These are phyloP conservation scores for Antheraea yamamai DNA, from an alignment of 2,888 invertebrate species.

Conservation along the genomic window DNA sequence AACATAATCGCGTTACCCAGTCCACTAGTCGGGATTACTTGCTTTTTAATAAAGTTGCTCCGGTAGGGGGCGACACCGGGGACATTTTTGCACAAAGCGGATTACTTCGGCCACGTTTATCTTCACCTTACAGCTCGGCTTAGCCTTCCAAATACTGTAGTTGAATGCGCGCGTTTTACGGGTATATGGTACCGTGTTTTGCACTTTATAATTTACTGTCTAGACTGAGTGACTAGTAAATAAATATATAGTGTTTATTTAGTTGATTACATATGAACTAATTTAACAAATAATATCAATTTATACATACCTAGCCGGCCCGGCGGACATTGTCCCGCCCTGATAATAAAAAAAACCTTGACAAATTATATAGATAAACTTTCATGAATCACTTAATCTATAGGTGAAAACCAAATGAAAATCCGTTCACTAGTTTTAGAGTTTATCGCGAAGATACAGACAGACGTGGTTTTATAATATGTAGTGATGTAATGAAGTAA, in stretches of 20 bases:
- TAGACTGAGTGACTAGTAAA: constrained; percentile 15
- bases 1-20: constrained; percentile 79
- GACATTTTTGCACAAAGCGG: constrained; percentile 82
- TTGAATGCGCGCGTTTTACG: constrained; percentile 66
- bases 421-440: no score
- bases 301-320: no score
- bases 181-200: constrained; percentile 20
- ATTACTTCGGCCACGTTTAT: constrained; percentile 79
- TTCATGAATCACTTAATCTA: no score
- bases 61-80: constrained; percentile 70
- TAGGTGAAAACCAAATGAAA: no score
- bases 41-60: constrained; percentile 79
- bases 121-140: constrained; percentile 79
- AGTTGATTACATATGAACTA: no score
- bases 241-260: background rate
- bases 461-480: no score
- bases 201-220: constrained; percentile 22
- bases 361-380: no score
- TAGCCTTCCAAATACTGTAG: constrained; percentile 74
- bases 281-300: no score
- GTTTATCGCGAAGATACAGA: no score
- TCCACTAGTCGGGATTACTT: constrained; percentile 79
- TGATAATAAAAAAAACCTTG: no score
- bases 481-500: no score
- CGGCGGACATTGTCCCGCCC: no score